These are phyloP conservation scores for Crossocerus cetratus DNA, from an alignment of 2,888 invertebrate genomes.

Conservation along the genomic window DNA sequence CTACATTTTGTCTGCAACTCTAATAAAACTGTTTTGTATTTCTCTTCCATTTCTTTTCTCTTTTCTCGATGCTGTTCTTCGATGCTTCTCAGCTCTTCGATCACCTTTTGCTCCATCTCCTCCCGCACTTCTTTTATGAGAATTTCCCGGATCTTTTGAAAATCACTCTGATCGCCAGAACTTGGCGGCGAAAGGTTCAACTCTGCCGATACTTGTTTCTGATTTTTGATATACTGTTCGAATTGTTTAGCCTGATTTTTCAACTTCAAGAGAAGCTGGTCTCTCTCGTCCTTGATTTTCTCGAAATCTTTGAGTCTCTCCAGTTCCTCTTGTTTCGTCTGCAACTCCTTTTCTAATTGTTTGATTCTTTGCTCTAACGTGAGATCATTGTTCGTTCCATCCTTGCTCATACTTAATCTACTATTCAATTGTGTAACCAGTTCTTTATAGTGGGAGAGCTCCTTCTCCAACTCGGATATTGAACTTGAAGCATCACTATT, in stretches of 20 bases:
- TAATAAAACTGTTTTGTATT: slow-evolving; percentile 77
- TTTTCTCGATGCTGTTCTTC: slow-evolving; percentile 79
- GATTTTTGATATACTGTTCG: slow-evolving; percentile 81
- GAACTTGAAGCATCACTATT: slow-evolving; percentile 46
- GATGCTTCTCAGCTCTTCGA: slow-evolving; percentile 80
- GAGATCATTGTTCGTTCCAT: slow-evolving; percentile 51
- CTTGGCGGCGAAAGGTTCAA: slow-evolving; percentile 66
- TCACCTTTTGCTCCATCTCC: slow-evolving; percentile 83
- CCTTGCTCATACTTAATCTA: slow-evolving; percentile 56
- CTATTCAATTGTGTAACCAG: slow-evolving; percentile 56
- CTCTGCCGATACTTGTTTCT: slow-evolving; percentile 75
- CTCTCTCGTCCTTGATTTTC: slow-evolving; percentile 79
- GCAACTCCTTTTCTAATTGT: slow-evolving; percentile 65
- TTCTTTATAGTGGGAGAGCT: slow-evolving; percentile 64
- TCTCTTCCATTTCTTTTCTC: slow-evolving; percentile 78
- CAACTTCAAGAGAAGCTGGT: slow-evolving; percentile 80
- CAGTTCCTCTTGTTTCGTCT: slow-evolving; percentile 63
- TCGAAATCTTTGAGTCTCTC: slow-evolving; percentile 65
- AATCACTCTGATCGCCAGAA: slow-evolving; percentile 64
- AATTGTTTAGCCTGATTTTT: slow-evolving; percentile 82
- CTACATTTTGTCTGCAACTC: slow-evolving; percentile 78
- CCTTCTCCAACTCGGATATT: slow-evolving; percentile 60
- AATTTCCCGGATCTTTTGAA: slow-evolving; percentile 78
- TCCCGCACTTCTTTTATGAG: slow-evolving; percentile 81
- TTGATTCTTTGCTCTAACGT: slow-evolving; percentile 61